phyloP scores from a whole-genome alignment of 2,888 invertebrate species.

The Heterodera filipjevi region DNA sequence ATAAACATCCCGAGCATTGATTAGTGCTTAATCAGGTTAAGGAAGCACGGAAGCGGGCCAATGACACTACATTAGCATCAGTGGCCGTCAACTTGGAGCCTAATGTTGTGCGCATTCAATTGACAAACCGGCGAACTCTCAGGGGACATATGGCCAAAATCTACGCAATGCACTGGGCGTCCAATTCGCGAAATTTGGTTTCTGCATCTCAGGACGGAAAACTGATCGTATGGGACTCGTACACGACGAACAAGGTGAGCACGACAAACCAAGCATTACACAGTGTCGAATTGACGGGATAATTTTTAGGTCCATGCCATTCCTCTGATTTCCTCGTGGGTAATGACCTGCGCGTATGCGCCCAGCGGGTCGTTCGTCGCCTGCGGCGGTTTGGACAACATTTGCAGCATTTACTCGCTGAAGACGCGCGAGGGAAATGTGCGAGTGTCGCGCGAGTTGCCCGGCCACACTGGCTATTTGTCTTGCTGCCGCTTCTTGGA shows the following conservation, averaged over 20 bases:
- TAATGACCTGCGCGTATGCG: conserved; percentile 99
- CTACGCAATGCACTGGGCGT: conserved; percentile 99
- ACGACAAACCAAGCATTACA: no score
- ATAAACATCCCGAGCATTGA: not conserved
- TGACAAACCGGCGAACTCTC: conserved; percentile 97
- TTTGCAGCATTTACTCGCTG: conserved; percentile 92
- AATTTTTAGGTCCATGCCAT: conserved; percentile 19
- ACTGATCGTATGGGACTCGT: conserved; percentile 91
- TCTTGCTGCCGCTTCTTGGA: conserved; percentile 98
- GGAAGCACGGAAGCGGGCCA: conserved; percentile 98
- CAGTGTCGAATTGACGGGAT: conserved; percentile 79
- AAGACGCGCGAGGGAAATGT: conserved; percentile 98
- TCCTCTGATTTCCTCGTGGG: conserved; percentile 91
- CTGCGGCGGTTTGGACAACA: conserved; percentile 97
- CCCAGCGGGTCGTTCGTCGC: conserved; percentile 97
- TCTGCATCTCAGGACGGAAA: conserved; percentile 97
- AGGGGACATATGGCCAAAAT: conserved; percentile 99
- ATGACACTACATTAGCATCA: conserved; percentile 95
- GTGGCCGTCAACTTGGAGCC: conserved; percentile 96
- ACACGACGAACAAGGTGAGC: not conserved
- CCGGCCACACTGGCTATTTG: conserved; percentile 96
- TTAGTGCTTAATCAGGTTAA: conserved; percentile 65
- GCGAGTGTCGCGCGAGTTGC: conserved; percentile 93
- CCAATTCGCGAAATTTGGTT: conserved; percentile 89
- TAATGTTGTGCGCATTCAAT: conserved; percentile 98